A percentile compares a stretch with the other conserved stretches of the same genome.
Conservation (phyloP, 2,113 vertebrate genomes). For the Dipodomys ordii region DNA sequence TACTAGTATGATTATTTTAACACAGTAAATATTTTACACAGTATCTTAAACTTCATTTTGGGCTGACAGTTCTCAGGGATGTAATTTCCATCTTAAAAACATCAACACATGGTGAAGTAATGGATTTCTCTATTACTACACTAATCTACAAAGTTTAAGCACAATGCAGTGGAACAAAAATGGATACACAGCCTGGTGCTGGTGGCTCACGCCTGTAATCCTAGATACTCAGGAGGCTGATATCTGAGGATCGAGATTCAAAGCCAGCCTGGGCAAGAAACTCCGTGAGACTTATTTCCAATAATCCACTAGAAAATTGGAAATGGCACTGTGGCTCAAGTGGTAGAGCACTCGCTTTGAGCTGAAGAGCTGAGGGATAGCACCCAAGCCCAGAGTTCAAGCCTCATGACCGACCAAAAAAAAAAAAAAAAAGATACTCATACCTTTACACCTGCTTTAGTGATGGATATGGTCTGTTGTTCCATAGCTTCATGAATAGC, state of each 20-base stretch:
- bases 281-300: too few species aligned
- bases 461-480: conserved; percentile 99
- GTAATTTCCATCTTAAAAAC: background rate
- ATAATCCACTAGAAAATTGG: too few species aligned
- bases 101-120: background rate
- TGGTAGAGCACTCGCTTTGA: too few species aligned
- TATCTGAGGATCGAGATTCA: too few species aligned
- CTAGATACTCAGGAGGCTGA: too few species aligned
- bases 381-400: too few species aligned
- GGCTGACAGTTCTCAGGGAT: background rate
- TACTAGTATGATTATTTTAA: background rate
- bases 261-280: too few species aligned
- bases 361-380: too few species aligned
- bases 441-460: conserved; percentile 99
- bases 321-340: too few species aligned
- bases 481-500: conserved; percentile 99
- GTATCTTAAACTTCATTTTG: background rate
- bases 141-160: background rate
- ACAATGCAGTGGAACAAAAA: background rate
- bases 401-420: too few species aligned
- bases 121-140: background rate
- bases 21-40: background rate
- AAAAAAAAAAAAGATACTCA: background rate
- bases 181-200: background rate
- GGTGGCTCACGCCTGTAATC: too few species aligned